Conservation (phyloP, 2,888 invertebrate genomes). For the Microplitis manilae region DNA sequence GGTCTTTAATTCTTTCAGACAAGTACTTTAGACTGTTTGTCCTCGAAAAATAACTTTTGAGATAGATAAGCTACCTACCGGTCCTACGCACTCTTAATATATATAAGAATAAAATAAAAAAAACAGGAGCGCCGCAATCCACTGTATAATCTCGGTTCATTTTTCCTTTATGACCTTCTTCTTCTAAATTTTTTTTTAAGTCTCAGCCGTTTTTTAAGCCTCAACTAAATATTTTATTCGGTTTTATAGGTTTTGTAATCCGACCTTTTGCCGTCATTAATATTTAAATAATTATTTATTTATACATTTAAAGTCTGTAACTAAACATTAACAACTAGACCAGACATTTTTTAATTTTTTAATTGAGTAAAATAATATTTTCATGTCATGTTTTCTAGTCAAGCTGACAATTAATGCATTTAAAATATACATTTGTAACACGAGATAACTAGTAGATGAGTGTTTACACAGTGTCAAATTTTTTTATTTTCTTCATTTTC, state of each 20-base stretch:
- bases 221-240: too few species aligned
- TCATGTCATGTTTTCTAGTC: background rate
- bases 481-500: background rate
- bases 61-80: slow-evolving; percentile 42
- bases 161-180: background rate
- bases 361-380: background rate
- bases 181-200: background rate
- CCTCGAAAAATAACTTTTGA: slow-evolving; percentile 42
- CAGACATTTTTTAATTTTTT: background rate
- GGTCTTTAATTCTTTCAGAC: slow-evolving; percentile 17
- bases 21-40: slow-evolving; percentile 20
- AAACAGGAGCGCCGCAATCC: slow-evolving; percentile 12
- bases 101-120: background rate
- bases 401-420: background rate
- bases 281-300: too few species aligned
- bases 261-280: too few species aligned
- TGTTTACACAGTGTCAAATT: background rate
- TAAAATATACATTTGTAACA: slow-evolving; percentile 6
- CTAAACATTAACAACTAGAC: too few species aligned
- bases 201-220: background rate
- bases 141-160: slow-evolving; percentile 7
- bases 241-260: too few species aligned
- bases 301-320: too few species aligned
- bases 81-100: slow-evolving; percentile 14
- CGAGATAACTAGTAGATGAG: background rate